Conservation (phyloP, 1,140 invertebrate genomes). For the Phocides pigmalion region DNA sequence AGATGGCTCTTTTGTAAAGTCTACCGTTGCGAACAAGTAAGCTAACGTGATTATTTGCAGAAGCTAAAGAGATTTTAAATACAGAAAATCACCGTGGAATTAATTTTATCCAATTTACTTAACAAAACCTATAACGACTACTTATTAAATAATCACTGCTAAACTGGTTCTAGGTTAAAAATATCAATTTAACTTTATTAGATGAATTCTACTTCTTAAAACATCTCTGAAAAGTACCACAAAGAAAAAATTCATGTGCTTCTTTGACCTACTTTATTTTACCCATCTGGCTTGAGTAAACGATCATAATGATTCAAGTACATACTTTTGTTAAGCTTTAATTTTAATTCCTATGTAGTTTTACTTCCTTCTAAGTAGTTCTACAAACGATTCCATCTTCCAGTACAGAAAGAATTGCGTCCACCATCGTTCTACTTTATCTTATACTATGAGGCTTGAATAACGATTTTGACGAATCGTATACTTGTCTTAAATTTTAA, state of each 20-base stretch:
- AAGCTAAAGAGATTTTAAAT: conserved; percentile 37
- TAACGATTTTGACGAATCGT: neutral
- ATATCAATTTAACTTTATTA: too few relatives aligned
- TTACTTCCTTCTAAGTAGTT: neutral
- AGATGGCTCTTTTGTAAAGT: conserved; percentile 73
- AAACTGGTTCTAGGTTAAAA: too few relatives aligned
- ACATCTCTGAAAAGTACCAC: too few relatives aligned
- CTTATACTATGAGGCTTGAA: neutral
- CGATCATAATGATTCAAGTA: too few relatives aligned
- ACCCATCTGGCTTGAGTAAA: neutral
- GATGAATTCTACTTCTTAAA: too few relatives aligned
- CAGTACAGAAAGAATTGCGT: neutral
- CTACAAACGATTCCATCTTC: neutral
- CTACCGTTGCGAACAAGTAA: conserved; percentile 58
- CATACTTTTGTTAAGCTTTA: too few relatives aligned
- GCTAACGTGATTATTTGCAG: conserved; percentile 38
- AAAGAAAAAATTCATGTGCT: neutral
- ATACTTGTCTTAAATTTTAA: neutral
- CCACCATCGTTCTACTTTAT: neutral
- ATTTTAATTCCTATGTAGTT: too few relatives aligned
- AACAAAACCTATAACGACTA: neutral
- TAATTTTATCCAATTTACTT: neutral
- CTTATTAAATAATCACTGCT: too few relatives aligned
- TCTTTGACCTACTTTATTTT: neutral
- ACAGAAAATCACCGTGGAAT: neutral